These are phyloP conservation scores for Cephalopachus bancanus DNA, from an alignment of 2,797 vertebrate species.

Conservation along the genomic window DNA sequence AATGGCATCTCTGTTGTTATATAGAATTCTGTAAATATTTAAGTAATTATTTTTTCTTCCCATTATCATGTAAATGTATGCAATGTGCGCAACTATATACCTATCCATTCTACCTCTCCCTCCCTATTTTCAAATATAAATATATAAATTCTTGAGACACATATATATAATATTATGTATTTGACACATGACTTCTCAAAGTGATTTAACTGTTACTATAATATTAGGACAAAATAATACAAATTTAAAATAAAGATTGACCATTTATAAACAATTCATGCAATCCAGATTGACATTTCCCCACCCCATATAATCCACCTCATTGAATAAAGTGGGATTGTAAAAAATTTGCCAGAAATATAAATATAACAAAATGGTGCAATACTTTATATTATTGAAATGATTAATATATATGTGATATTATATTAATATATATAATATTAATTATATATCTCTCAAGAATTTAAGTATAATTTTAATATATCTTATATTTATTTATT, in stretches of 20 bases:
- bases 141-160: neutral
- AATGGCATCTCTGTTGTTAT: neutral
- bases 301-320: neutral
- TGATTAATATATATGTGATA: neutral
- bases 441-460: neutral
- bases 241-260: neutral
- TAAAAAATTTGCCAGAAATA: neutral
- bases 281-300: neutral
- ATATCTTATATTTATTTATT: no score
- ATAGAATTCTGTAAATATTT: neutral
- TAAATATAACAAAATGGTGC: neutral
- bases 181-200: neutral
- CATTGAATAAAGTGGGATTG: neutral
- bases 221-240: neutral
- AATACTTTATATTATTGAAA: neutral
- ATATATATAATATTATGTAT: neutral
- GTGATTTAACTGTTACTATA: neutral
- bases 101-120: neutral
- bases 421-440: no score
- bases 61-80: neutral
- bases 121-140: neutral
- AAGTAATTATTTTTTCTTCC: neutral
- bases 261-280: neutral
- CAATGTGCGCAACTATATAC: neutral
- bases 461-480: neutral